Evolutionary conservation across 2,113 vertebrate species (phyloP).

Genomic region (Thunnus maccoyii): DNA sequence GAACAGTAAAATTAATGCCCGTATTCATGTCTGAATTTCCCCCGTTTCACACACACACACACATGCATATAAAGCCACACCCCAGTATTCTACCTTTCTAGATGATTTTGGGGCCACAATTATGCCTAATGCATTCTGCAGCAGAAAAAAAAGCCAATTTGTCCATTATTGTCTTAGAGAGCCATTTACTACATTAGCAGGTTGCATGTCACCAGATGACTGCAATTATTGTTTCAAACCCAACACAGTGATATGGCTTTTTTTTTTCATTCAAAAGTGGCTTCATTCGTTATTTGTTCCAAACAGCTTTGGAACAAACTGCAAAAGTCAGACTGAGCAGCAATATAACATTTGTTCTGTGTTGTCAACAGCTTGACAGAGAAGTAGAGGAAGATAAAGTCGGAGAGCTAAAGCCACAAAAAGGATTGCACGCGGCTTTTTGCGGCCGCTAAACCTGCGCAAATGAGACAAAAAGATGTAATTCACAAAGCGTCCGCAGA

Average conservation of each 20-base stretch:
- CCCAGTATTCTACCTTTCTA: slow-evolving; percentile 19
- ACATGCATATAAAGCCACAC: neutral
- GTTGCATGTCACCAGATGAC: slow-evolving; percentile 49
- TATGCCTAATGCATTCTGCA: slow-evolving; percentile 30
- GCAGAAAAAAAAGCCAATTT: slow-evolving; percentile 36
- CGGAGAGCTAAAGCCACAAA: no score
- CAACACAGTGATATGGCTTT: slow-evolving; percentile 8
- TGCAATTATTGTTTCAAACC: slow-evolving; percentile 49
- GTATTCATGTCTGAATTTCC: neutral
- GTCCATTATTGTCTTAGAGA: slow-evolving; percentile 51
- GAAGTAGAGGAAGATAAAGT: no score
- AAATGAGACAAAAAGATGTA: no score
- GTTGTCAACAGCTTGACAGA: no score
- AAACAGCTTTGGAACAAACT: neutral
- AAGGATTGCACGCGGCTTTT: no score
- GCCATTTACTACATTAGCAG: slow-evolving; percentile 49
- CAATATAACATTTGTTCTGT: no score
- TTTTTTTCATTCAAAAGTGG: slow-evolving; percentile 5
- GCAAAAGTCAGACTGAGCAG: neutral
- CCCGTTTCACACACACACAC: neutral
- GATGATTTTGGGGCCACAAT: slow-evolving; percentile 27
- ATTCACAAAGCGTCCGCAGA: no score
- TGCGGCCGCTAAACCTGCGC: no score
- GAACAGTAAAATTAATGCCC: neutral
- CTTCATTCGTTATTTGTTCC: neutral